Conservation (phyloP, 2,113 vertebrate genomes). For the Atherinomorus stipes region DNA sequence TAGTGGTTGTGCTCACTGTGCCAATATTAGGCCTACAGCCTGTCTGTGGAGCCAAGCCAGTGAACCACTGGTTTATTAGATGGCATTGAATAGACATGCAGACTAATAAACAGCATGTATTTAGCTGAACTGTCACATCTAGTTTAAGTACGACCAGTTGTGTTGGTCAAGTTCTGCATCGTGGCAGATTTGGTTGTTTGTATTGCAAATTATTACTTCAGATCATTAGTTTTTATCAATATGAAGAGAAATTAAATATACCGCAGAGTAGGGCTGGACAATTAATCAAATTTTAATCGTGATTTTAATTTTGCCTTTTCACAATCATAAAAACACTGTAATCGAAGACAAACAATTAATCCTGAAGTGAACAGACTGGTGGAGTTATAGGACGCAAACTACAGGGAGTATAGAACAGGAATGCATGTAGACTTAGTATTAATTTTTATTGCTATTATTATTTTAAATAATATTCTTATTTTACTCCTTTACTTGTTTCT, state of each 20-base stretch:
- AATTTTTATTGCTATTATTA: no score
- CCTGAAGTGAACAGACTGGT: no score
- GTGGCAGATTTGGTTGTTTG: background rate
- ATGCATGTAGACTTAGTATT: no score
- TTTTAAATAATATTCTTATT: no score
- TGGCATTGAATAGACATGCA: constrained; percentile 10
- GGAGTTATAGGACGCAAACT: no score
- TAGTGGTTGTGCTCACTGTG: constrained; percentile 10
- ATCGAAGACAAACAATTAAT: no score
- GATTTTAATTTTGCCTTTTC: no score
- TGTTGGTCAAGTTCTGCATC: constrained; percentile 7
- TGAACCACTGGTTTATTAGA: constrained; percentile 27
- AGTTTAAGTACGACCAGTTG: background rate
- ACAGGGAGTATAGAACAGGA: no score
- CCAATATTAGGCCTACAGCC: constrained; percentile 1
- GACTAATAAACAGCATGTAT: constrained; percentile 6
- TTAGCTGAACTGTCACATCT: background rate
- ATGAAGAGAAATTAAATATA: background rate
- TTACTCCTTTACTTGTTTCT: no score
- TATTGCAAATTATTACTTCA: background rate
- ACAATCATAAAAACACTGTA: no score
- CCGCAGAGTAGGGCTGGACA: no score
- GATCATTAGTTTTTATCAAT: background rate
- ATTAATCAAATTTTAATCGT: no score
- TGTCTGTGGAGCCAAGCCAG: constrained; percentile 18